Percentiles rank a stretch among this genome's conserved stretches.
Conservation (phyloP, 2,113 vertebrate genomes). For the Vireo altiloquus region DNA sequence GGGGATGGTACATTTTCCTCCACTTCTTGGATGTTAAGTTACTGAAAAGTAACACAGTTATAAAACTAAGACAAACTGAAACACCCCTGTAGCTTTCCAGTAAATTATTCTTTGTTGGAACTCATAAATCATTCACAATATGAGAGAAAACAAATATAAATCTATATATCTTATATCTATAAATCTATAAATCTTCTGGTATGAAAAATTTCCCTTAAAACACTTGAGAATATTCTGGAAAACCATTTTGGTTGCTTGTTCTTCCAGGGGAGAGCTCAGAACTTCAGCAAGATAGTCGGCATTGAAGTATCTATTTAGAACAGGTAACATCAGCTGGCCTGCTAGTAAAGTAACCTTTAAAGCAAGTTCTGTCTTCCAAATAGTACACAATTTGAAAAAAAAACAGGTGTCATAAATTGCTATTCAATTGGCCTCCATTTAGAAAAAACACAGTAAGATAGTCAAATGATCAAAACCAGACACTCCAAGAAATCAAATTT, state of each 20-base stretch:
- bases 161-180: no score
- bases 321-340: neutral
- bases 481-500: neutral
- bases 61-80: neutral
- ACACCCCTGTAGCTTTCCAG: neutral
- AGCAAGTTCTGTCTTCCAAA: neutral
- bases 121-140: neutral
- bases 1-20: neutral
- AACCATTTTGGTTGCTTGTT: neutral
- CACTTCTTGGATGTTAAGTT: neutral
- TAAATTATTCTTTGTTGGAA: neutral
- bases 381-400: neutral
- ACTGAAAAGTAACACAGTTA: neutral
- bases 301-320: slow-evolving; percentile 5
- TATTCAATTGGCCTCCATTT: neutral
- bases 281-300: neutral
- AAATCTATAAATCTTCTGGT: slow-evolving; percentile 3
- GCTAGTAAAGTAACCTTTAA: neutral
- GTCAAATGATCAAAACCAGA: slow-evolving; percentile 5
- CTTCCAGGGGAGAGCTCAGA: neutral
- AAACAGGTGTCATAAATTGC: neutral
- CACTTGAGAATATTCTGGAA: neutral
- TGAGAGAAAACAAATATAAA: slow-evolving; percentile 24
- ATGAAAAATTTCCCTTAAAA: neutral
- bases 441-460: neutral